Evolutionary conservation across 2,113 vertebrate species (phyloP).

Genomic region (Daubentonia madagascariensis): DNA sequence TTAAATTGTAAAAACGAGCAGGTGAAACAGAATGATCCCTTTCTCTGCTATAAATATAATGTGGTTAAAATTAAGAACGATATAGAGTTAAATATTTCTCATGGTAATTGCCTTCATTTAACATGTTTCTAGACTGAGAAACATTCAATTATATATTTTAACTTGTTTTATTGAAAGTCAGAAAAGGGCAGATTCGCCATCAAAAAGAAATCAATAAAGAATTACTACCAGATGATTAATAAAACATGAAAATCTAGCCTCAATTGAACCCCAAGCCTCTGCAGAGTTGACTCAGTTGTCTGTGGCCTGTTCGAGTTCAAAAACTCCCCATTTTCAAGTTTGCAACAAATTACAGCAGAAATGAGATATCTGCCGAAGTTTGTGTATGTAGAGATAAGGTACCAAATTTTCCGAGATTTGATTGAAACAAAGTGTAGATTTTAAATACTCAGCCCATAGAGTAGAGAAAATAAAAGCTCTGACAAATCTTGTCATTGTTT

Average conservation of each 20-base stretch:
- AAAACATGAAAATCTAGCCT: neutral
- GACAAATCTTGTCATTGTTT: neutral
- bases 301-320: neutral
- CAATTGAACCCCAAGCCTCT: neutral
- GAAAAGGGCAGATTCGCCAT: neutral
- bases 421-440: neutral
- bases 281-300: neutral
- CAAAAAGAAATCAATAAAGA: neutral
- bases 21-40: accelerated
- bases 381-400: neutral
- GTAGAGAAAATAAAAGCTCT: neutral
- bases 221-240: neutral
- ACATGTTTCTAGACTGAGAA: neutral
- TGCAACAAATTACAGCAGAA: neutral
- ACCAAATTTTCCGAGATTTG: neutral
- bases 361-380: neutral
- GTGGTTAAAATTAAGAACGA: neutral
- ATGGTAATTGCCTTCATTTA: neutral
- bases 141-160: neutral
- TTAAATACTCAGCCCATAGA: neutral
- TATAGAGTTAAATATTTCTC: neutral
- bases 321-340: neutral
- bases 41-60: neutral
- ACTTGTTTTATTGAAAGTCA: neutral
- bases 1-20: neutral